Conservation (phyloP, 2,113 vertebrate genomes). For the Nibea coibor region DNA sequence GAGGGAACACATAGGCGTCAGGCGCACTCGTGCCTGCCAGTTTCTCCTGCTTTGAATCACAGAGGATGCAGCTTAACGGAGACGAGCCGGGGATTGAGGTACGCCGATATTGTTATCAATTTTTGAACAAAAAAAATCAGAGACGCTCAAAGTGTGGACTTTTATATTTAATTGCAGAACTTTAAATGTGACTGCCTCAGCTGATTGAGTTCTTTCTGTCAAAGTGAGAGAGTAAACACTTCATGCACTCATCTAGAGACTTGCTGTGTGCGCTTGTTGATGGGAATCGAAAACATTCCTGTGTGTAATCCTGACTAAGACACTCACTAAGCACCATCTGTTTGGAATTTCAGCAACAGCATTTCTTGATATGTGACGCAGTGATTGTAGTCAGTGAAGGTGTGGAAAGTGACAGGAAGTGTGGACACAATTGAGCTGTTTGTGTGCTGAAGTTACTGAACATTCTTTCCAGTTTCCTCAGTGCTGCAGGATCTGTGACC, state of each 20-base stretch:
- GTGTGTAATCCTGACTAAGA: background rate
- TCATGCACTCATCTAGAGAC: background rate
- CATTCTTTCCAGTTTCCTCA: slow-evolving; percentile 59
- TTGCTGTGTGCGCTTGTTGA: background rate
- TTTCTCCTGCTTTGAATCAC: slow-evolving; percentile 74
- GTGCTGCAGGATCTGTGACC: slow-evolving; percentile 14
- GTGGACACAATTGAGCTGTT: slow-evolving; percentile 59
- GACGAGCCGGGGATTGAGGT: slow-evolving; percentile 70
- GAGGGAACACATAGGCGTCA: slow-evolving; percentile 68
- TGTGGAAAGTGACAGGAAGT: slow-evolving; percentile 56
- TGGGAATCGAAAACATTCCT: background rate
- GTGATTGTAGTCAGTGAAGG: slow-evolving; percentile 34
- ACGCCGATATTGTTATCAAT: slow-evolving; percentile 37
- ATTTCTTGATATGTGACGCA: background rate
- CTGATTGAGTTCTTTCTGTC: background rate
- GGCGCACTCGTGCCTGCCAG: slow-evolving; percentile 23
- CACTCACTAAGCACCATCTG: background rate
- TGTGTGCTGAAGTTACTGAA: slow-evolving; percentile 39
- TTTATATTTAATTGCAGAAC: background rate
- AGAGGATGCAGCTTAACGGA: slow-evolving; percentile 72
- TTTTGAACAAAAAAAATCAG: background rate
- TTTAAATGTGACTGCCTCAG: background rate
- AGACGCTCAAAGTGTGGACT: background rate
- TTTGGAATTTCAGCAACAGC: slow-evolving; percentile 14
- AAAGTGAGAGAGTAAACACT: background rate